Evolutionary conservation across 2,888 invertebrate genomes (phyloP).

Genomic region (Pyrocoelia pectoralis): DNA sequence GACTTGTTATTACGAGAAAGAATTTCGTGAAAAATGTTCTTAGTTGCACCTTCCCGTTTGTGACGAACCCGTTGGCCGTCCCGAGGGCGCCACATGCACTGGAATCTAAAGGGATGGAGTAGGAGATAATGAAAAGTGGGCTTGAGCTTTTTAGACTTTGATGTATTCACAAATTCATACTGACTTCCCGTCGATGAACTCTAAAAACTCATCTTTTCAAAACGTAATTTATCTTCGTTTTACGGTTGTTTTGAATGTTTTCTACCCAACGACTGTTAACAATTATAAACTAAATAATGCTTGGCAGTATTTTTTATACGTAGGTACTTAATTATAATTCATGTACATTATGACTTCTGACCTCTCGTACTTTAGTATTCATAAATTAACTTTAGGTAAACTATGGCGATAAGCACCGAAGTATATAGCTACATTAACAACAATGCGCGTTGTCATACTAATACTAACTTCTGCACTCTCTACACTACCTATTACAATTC

Average conservation of each 20-base stretch:
- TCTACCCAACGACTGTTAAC: constrained; percentile 27
- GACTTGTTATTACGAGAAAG: constrained; percentile 54
- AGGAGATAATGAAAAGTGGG: constrained; percentile 59
- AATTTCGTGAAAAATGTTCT: constrained; percentile 53
- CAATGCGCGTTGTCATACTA: no score
- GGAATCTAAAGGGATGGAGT: constrained; percentile 37
- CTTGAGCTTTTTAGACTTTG: constrained; percentile 59
- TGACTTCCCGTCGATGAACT: constrained; percentile 61
- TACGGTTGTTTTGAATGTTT: constrained; percentile 57
- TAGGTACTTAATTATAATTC: no score
- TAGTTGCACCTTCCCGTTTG: constrained; percentile 49
- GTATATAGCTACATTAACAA: no score
- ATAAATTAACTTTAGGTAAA: no score
- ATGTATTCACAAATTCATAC: constrained; percentile 61
- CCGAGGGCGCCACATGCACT: constrained; percentile 49
- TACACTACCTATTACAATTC: no score
- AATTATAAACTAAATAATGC: no score
- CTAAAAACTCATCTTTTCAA: constrained; percentile 60
- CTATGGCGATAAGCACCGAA: no score
- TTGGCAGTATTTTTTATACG: no score
- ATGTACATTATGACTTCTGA: no score
- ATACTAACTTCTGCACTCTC: no score
- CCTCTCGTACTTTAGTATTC: no score
- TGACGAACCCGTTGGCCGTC: constrained; percentile 43
- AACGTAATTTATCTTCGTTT: constrained; percentile 61